These are phyloP conservation scores for Pangasius djambal DNA, from an alignment of 2,797 vertebrate genomes.

Conservation along the genomic window DNA sequence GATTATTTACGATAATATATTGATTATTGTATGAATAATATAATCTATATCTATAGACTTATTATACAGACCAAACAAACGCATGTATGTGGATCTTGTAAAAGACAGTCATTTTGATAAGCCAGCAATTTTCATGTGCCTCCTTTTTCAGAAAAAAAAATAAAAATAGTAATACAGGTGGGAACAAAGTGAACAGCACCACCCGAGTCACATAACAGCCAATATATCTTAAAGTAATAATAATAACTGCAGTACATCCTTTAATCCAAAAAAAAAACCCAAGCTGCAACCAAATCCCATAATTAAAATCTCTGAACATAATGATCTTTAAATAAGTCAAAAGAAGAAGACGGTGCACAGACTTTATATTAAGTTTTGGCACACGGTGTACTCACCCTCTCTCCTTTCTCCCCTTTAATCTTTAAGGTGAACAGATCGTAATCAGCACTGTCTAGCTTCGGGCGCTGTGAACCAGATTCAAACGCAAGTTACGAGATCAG, in stretches of 20 bases:
- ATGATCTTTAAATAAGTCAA: not conserved
- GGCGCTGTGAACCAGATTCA: conserved; percentile 66
- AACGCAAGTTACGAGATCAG: not conserved
- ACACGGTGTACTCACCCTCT: conserved; percentile 74
- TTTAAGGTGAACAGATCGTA: conserved; percentile 73
- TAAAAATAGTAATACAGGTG: not conserved
- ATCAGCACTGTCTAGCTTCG: conserved; percentile 66
- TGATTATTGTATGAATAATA: too few relatives aligned
- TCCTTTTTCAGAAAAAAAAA: conserved; percentile 12
- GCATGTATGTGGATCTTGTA: conserved; percentile 30
- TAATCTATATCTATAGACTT: not conserved
- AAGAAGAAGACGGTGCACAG: not conserved
- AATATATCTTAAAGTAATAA: conserved; percentile 33
- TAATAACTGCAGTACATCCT: not conserved
- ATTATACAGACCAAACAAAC: not conserved
- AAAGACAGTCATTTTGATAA: not conserved
- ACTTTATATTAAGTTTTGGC: not conserved
- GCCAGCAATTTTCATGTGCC: conserved; percentile 32
- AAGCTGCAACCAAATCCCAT: conserved; percentile 22
- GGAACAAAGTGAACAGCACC: conserved; percentile 20
- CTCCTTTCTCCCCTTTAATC: conserved; percentile 85
- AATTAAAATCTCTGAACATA: conserved; percentile 20
- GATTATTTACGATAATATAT: not conserved
- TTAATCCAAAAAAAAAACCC: not conserved
- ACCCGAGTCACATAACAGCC: conserved; percentile 31